Base-by-base conservation (phyloP, 2,888 invertebrate genomes). In the Thyatira batis region DNA sequence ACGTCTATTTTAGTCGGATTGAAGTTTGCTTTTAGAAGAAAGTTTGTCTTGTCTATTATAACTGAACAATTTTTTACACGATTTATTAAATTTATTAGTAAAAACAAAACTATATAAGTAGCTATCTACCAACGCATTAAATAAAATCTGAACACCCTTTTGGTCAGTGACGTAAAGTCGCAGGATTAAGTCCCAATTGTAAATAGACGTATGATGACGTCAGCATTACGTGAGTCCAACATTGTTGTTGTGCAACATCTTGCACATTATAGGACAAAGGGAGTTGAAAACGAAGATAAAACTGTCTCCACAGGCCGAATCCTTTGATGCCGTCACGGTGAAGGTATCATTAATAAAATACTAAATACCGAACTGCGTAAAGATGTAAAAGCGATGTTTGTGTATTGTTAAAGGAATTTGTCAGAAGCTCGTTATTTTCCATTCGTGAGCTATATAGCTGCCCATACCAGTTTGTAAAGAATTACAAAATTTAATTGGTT, bases 221-320 rank as follows among this genome's bases (percentile, higher is more conserved):
- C 65, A 76, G 87, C 89, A 81, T 70, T 73, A 62, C 69, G 60
- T 62, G 63, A 71, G 81, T 81, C 83, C 80, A 81, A 80, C 73
- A 81, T 83, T 82, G 86, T 86, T 82, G 76, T 87, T 89, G 86
- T 84, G 84, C 85, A 87, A 89, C 84, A 84, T 87, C 84, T 88
- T 84, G 86, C 85, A 81, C 79, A 78, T 71, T 66, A 62, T 62
- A 67, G 73, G 76, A 85, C 84, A 89, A 89, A 84, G 75, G 84
- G 73, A 71, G 68, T 59, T 67, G 64, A 80, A 73, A 71, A 77
- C 70, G 65, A 78, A 84, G 89, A 91, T 88, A 88, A 89, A 85
- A 89, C 80, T 87, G 87, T 86, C 84, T 78, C 79, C 76, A 71
- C 66, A 71, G 67, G 66, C 71, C 74, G 70, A 86, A 85, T 87